Conservation (phyloP, 92 coral and sea anemone genomes). For the Palythoa grandis region DNA sequence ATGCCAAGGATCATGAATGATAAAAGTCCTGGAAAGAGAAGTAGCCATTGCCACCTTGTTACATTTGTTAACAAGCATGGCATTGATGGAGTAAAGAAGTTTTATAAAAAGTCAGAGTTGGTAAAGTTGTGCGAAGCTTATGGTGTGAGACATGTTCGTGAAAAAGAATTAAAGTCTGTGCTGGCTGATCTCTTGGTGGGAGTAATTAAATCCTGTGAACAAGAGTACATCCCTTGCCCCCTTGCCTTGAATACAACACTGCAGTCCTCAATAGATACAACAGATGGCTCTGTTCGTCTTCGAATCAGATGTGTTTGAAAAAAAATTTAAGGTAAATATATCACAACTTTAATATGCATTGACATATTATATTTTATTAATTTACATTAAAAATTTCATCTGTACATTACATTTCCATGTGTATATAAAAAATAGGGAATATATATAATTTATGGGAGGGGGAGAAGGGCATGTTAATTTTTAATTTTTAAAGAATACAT, state of each 20-base stretch:
- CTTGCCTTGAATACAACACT: not conserved
- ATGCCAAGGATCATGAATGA: not conserved
- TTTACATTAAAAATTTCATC: not conserved
- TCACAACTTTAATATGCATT: not conserved
- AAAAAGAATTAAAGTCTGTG: not conserved
- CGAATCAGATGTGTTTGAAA: not conserved
- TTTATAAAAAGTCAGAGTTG: not conserved
- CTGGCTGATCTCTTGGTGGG: not conserved
- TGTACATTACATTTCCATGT: not conserved
- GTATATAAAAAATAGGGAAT: not conserved
- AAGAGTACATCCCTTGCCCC: not conserved
- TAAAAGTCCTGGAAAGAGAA: not conserved
- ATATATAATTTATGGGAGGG: not conserved
- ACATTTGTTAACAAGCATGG: not conserved
- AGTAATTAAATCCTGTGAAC: not conserved
- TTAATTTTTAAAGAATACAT: not conserved
- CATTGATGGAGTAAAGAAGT: not conserved
- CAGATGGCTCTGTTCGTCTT: constrained; percentile 7
- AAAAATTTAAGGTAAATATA: not conserved
- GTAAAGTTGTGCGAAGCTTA: constrained; percentile 4
- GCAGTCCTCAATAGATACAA: not conserved
- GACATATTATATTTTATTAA: not conserved
- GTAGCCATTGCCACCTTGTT: not conserved
- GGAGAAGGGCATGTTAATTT: not conserved
- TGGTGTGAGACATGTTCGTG: not conserved